Evolutionary conservation across 2,113 vertebrate genomes (phyloP).

Genomic region (Sinocyclocheilus anshuiensis): DNA sequence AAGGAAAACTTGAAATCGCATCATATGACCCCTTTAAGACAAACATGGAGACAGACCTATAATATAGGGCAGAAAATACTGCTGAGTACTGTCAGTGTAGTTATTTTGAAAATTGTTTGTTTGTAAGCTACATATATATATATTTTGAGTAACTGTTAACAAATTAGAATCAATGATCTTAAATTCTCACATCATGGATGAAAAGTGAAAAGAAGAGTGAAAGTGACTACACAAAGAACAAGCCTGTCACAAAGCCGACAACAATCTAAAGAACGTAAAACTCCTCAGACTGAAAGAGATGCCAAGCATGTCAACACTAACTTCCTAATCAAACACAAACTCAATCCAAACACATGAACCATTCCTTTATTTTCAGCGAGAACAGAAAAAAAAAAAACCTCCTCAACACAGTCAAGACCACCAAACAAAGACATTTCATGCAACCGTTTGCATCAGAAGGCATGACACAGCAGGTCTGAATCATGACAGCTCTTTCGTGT

Average conservation of each 20-base stretch:
- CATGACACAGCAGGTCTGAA: conserved; percentile 17
- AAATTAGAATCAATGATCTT: not conserved
- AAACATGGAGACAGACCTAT: not conserved
- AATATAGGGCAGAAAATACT: not conserved
- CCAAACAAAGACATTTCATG: not conserved
- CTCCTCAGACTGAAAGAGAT: not conserved
- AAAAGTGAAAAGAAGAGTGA: not conserved
- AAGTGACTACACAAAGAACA: not conserved
- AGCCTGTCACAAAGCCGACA: not conserved
- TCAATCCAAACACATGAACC: not conserved
- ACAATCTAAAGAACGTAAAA: not conserved
- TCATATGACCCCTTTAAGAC: no score
- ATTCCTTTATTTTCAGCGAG: not conserved
- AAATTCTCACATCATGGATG: no score
- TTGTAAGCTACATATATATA: not conserved
- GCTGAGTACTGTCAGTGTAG: not conserved
- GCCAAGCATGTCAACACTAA: not conserved
- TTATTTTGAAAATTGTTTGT: not conserved
- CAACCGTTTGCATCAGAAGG: not conserved
- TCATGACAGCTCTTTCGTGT: not conserved
- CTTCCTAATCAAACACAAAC: conserved; percentile 12
- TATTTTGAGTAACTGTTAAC: not conserved
- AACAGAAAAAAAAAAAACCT: not conserved
- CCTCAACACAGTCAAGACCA: not conserved
- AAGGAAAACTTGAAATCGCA: no score